A percentile compares a stretch with the other conserved stretches of the same genome.
phyloP scores from a whole-genome alignment of 2,888 invertebrate genomes.

The Hyles lineata region DNA sequence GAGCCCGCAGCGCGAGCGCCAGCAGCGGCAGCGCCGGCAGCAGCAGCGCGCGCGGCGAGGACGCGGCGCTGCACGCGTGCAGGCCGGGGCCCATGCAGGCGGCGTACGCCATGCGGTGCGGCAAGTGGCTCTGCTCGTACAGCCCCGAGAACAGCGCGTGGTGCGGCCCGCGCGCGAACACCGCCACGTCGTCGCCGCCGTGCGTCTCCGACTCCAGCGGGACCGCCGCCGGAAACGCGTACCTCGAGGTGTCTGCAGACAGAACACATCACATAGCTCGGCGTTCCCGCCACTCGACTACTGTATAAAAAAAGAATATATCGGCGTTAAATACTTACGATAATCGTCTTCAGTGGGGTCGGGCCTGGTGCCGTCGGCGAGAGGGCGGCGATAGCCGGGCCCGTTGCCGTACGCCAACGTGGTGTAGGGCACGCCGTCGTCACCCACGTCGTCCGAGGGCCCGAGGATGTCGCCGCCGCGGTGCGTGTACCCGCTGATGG shows the following conservation, averaged over 20 bases:
- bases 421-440: conserved; percentile 83
- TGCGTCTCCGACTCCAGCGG: conserved; percentile 88
- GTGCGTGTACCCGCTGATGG: conserved; percentile 87
- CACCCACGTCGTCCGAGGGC: conserved; percentile 67
- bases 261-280: not conserved
- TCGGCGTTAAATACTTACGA: conserved; percentile 46
- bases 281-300: not conserved
- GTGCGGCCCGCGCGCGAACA: conserved; percentile 89
- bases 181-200: conserved; percentile 91
- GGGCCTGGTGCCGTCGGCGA: conserved; percentile 63
- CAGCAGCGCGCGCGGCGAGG: too few relatives aligned
- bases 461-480: conserved; percentile 77
- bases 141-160: conserved; percentile 90
- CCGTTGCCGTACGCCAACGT: conserved; percentile 88
- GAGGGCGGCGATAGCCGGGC: conserved; percentile 78
- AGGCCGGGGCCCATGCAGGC: conserved; percentile 87
- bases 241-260: conserved; percentile 48
- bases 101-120: conserved; percentile 90
- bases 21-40: too few relatives aligned
- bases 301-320: not conserved
- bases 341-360: conserved; percentile 70
- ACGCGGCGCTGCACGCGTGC: conserved; percentile 57
- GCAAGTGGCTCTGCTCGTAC: conserved; percentile 91
- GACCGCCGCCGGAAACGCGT: conserved; percentile 71
- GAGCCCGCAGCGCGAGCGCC: too few relatives aligned